phyloP scores from a whole-genome alignment of 1,140 invertebrate genomes.

The Pseudomyrmex gracilis region DNA sequence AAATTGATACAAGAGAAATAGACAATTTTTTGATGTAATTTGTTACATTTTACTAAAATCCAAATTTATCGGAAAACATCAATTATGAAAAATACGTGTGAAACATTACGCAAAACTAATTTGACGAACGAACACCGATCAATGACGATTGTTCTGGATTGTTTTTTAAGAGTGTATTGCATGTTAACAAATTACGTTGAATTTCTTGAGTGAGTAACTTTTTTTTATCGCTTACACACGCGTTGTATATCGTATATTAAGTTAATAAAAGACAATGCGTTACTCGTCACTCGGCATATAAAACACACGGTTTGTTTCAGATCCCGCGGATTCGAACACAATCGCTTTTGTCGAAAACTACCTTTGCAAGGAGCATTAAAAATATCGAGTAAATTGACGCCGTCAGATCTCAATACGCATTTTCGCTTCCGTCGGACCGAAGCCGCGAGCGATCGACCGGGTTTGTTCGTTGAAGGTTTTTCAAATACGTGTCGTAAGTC shows the following conservation, averaged over 20 bases:
- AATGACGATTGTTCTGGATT: neutral
- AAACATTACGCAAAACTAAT: neutral
- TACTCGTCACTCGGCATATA: too few species aligned
- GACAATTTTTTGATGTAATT: too few species aligned
- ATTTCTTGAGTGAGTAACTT: constrained; percentile 1
- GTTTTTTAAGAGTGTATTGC: neutral
- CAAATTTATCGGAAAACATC: neutral
- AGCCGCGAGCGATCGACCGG: neutral
- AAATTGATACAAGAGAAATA: neutral
- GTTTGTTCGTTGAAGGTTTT: constrained; percentile 9
- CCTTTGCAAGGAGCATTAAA: constrained; percentile 25
- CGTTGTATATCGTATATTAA: neutral
- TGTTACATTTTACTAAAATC: neutral
- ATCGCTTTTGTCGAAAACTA: neutral
- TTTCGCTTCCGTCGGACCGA: neutral
- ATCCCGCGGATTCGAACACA: neutral
- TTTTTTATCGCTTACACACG: neutral
- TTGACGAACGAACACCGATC: neutral
- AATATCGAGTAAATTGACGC: neutral
- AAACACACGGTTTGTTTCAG: neutral
- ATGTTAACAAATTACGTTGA: neutral
- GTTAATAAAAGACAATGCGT: neutral
- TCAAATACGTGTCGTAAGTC: neutral
- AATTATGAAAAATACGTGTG: neutral
- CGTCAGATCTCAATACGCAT: neutral